These are phyloP conservation scores for Hoplias malabaricus DNA, from an alignment of 2,113 vertebrate genomes.

Conservation along the genomic window DNA sequence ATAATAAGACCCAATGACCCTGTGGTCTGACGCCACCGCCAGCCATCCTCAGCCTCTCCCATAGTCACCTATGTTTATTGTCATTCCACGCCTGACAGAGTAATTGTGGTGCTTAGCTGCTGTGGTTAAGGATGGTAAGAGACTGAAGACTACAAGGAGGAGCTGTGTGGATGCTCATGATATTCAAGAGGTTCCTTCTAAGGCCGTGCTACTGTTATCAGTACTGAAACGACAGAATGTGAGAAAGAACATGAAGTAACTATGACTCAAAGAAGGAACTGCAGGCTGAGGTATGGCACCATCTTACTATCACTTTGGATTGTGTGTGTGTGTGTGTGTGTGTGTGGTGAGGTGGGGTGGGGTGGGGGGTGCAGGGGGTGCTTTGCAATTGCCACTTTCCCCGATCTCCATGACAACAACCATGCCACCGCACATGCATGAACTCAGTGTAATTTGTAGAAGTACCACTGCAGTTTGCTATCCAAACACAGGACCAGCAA, in stretches of 20 bases:
- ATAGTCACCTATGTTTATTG: slow-evolving; percentile 52
- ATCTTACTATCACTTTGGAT: background rate
- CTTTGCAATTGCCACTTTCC: slow-evolving; percentile 16
- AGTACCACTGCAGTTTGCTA: slow-evolving; percentile 69
- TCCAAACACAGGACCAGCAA: slow-evolving; percentile 71
- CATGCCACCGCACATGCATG: slow-evolving; percentile 21
- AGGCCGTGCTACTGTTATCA: background rate
- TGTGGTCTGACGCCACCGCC: slow-evolving; percentile 43
- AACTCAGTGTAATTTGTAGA: slow-evolving; percentile 67
- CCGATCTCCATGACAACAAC: background rate
- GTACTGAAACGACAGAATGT: background rate
- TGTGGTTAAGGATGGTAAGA: slow-evolving; percentile 9
- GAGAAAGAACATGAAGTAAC: background rate
- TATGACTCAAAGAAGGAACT: background rate
- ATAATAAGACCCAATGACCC: slow-evolving; percentile 57
- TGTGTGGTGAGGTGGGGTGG: too few species aligned
- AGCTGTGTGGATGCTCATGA: background rate
- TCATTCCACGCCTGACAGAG: slow-evolving; percentile 48
- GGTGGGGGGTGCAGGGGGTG: background rate
- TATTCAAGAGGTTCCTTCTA: background rate
- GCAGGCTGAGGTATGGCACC: background rate
- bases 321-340: too few species aligned
- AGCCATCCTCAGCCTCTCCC: slow-evolving; percentile 30
- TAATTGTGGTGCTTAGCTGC: slow-evolving; percentile 42
- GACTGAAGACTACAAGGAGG: slow-evolving; percentile 12